Conservation (phyloP, 2,113 vertebrate species). For the Numida meleagris region DNA sequence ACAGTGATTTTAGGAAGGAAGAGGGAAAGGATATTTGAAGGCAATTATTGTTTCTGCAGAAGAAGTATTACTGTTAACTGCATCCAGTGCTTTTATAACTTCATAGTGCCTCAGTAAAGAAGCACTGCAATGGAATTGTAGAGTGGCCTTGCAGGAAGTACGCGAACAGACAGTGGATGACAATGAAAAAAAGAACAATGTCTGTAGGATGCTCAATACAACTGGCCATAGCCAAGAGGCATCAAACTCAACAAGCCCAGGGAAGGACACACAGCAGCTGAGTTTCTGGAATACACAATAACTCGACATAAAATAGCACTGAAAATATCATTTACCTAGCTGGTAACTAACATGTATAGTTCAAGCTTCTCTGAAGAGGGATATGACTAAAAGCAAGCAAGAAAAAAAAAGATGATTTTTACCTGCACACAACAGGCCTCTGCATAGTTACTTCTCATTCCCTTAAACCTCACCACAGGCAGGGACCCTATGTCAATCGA, state of each 20-base stretch:
- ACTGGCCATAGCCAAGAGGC: neutral
- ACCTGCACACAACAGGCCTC: neutral
- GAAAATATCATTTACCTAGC: neutral
- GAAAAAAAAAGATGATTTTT: neutral
- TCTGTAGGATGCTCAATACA: neutral
- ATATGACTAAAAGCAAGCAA: constrained; percentile 19
- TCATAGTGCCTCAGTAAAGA: neutral
- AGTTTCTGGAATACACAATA: neutral
- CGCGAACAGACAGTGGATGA: neutral
- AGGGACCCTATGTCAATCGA: neutral
- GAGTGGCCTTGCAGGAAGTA: constrained; percentile 17
- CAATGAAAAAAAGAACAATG: neutral
- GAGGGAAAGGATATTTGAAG: constrained; percentile 40
- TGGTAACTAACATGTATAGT: neutral
- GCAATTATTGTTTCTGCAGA: constrained; percentile 36
- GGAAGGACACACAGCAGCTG: neutral
- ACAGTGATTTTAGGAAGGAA: constrained; percentile 59
- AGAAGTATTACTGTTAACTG: constrained; percentile 52
- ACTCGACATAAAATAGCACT: neutral
- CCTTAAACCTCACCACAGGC: constrained; percentile 38
- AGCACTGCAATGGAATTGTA: constrained; percentile 16
- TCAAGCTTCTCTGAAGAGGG: neutral
- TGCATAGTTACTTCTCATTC: neutral
- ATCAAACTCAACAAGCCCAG: neutral
- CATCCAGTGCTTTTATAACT: constrained; percentile 48